Conservation (phyloP, 2,888 invertebrate genomes). For the Acleris sparsana region DNA sequence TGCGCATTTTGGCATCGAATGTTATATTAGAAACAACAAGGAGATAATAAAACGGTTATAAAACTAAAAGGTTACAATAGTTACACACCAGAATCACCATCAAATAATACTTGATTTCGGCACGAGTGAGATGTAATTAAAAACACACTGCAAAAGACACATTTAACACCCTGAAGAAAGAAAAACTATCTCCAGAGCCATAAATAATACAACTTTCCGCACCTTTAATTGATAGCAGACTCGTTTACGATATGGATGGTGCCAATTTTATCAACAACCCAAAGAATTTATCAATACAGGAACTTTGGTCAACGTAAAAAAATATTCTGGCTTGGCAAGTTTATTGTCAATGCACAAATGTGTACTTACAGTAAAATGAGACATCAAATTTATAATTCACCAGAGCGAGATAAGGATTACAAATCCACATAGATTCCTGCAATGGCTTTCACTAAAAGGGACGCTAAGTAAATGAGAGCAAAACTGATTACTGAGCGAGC, state of each 20-base stretch:
- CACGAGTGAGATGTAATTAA: too few relatives aligned
- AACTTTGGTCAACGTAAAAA: too few relatives aligned
- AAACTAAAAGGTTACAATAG: too few relatives aligned
- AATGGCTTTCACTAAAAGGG: conserved; percentile 25
- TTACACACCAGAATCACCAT: too few relatives aligned
- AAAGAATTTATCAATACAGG: too few relatives aligned
- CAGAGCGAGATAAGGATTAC: conserved; percentile 12
- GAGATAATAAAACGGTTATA: too few relatives aligned
- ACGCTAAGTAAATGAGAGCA: conserved; percentile 24
- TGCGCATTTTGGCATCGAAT: conserved; percentile 23
- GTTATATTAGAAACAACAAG: conserved; percentile 5
- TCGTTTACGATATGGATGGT: conserved; percentile 5
- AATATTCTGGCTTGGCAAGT: too few relatives aligned
- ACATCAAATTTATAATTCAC: conserved; percentile 5
- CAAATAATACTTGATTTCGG: too few relatives aligned
- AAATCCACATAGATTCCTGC: conserved; percentile 17
- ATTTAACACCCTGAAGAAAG: conserved; percentile 22
- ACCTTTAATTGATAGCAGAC: conserved; percentile 15
- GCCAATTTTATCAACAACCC: conserved; percentile 13
- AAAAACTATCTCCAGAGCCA: conserved; percentile 21
- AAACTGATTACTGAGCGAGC: conserved; percentile 37
- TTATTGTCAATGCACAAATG: too few relatives aligned
- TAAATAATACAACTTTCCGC: conserved; percentile 21
- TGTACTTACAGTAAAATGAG: too few relatives aligned
- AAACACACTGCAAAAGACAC: conserved; percentile 1